Evolutionary conservation across 2,113 vertebrate genomes (phyloP).

Genomic region (Grallaria varia): DNA sequence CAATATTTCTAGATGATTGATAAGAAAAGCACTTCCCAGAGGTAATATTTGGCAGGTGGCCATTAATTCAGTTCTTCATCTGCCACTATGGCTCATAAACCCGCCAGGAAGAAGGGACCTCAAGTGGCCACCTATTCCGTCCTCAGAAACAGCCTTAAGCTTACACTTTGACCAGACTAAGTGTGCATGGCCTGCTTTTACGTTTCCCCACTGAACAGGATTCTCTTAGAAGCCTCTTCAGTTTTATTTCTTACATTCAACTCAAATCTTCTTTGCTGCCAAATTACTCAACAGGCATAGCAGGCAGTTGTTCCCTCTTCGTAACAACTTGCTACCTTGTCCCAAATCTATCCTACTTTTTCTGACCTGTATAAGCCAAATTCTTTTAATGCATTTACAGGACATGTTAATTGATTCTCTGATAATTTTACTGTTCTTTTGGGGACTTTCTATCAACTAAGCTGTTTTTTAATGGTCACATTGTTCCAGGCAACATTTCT

Average conservation of each 20-base stretch:
- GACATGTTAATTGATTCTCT: neutral
- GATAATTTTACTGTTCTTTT: neutral
- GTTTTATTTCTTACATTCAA: neutral
- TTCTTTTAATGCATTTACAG: neutral
- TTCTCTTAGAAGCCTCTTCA: neutral
- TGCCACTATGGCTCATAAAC: conserved; percentile 33
- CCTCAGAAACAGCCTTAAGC: neutral
- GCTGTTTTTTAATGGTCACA: neutral
- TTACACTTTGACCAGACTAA: neutral
- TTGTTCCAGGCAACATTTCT: neutral
- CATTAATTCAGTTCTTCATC: neutral
- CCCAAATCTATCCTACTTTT: neutral
- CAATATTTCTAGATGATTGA: conserved; percentile 33
- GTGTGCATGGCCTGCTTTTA: neutral
- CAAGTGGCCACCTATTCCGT: neutral
- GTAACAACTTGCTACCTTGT: neutral
- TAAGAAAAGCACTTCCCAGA: neutral
- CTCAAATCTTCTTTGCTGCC: neutral
- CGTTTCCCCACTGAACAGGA: neutral
- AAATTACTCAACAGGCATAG: neutral
- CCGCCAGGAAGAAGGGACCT: neutral
- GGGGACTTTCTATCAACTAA: neutral
- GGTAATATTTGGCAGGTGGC: neutral
- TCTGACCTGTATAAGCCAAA: neutral
- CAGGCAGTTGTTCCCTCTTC: neutral